A percentile compares a stretch with the other conserved stretches of the same genome.
Evolutionary conservation across 1,140 invertebrate species (phyloP).

Genomic region (Lutraria rhynchaena): DNA sequence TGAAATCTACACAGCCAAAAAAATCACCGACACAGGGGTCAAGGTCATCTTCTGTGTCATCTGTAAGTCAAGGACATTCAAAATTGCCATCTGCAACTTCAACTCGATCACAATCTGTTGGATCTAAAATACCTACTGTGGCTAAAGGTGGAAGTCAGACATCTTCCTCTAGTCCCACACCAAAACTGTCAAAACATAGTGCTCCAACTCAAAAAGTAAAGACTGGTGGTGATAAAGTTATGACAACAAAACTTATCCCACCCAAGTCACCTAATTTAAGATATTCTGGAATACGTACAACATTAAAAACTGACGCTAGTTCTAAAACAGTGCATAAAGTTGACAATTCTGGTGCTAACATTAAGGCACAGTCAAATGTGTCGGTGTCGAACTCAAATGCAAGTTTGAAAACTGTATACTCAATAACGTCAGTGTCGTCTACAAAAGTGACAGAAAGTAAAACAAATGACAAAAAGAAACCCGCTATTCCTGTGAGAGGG

Average conservation of each 20-base stretch:
- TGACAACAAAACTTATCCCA: conserved; percentile 23
- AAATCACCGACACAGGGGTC: background rate
- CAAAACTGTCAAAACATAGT: background rate
- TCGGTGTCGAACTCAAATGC: background rate
- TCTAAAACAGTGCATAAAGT: conserved; percentile 8
- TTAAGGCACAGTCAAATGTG: background rate
- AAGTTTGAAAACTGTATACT: conserved; percentile 39
- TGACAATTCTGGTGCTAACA: conserved; percentile 21
- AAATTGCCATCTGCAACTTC: conserved; percentile 39
- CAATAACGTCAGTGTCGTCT: background rate
- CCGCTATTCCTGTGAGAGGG: conserved; percentile 17
- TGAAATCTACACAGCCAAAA: conserved; percentile 27
- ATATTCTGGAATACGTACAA: conserved; percentile 43
- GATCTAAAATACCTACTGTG: conserved; percentile 48
- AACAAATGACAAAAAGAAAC: conserved; percentile 5
- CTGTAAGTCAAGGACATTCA: conserved; percentile 42
- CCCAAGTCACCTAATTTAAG: conserved; percentile 42
- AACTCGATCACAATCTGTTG: conserved; percentile 39
- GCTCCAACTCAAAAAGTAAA: background rate
- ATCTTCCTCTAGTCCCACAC: background rate
- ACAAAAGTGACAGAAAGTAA: conserved; percentile 10
- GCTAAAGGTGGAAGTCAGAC: conserved; percentile 1
- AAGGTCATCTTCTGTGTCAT: conserved; percentile 19
- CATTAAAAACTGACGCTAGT: conserved; percentile 36
- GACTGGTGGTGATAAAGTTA: conserved; percentile 12